These are phyloP conservation scores for Hedya salicella DNA, from an alignment of 2,888 invertebrate genomes.

Conservation along the genomic window DNA sequence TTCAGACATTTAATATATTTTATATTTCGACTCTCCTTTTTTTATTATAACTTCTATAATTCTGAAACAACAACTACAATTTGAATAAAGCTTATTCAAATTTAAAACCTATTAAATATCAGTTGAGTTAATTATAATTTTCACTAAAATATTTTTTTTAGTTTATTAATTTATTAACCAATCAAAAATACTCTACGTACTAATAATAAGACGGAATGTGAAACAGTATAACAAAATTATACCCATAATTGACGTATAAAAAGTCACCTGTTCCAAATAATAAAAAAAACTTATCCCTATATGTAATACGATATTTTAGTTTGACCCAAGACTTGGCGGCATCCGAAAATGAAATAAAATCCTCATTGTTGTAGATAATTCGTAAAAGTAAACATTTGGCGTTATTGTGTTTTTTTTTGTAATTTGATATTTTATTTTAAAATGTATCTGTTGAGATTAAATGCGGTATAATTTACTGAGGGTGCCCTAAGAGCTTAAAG, in stretches of 20 bases:
- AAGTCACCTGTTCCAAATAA: constrained; percentile 44
- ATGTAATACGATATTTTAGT: constrained; percentile 76
- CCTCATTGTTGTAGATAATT: constrained; percentile 74
- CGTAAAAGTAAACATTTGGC: constrained; percentile 79
- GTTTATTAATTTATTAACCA: no score
- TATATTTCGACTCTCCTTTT: no score
- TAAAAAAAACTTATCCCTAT: constrained; percentile 49
- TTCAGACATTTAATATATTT: no score
- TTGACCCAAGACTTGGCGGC: constrained; percentile 56
- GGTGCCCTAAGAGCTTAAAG: constrained; percentile 1
- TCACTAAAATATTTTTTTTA: no score
- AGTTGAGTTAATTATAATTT: no score
- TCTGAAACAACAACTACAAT: no score
- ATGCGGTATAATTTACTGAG: constrained; percentile 14
- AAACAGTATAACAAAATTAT: neutral
- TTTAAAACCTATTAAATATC: no score
- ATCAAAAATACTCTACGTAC: no score
- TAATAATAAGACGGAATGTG: neutral
- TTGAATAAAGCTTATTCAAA: no score
- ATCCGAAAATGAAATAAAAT: constrained; percentile 62
- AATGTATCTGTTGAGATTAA: constrained; percentile 26
- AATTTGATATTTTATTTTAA: constrained; percentile 51
- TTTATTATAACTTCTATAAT: no score
- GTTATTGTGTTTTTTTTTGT: constrained; percentile 65
- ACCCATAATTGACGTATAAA: constrained; percentile 17